These are phyloP conservation scores for Calliopum simillimum DNA, from an alignment of 2,888 invertebrate genomes.

Conservation along the genomic window DNA sequence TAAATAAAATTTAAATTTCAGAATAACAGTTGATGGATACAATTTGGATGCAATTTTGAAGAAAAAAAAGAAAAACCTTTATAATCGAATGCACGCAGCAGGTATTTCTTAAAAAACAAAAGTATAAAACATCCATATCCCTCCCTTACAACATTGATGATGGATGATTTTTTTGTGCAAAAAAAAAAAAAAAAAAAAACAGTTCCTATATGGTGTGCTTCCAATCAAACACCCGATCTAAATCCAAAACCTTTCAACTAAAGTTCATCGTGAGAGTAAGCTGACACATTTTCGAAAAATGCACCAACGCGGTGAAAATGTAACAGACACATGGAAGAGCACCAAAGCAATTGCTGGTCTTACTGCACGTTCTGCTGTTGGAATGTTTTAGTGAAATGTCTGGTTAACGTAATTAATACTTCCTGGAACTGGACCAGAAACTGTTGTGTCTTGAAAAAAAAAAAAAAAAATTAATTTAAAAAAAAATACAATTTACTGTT, in stretches of 20 bases:
- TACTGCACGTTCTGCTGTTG: conserved; percentile 21
- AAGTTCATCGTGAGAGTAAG: conserved; percentile 55
- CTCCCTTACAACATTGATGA: too few relatives aligned
- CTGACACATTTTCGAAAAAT: conserved; percentile 33
- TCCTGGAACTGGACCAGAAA: conserved; percentile 69
- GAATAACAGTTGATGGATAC: conserved; percentile 60
- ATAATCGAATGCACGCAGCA: conserved; percentile 64
- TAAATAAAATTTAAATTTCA: conserved; percentile 41
- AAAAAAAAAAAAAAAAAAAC: conserved; percentile 8
- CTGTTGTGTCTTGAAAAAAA: conserved; percentile 67
- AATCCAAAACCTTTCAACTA: conserved; percentile 40
- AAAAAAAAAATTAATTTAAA: conserved; percentile 45
- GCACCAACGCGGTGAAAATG: background rate
- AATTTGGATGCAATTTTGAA: conserved; percentile 63
- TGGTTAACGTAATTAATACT: conserved; percentile 49
- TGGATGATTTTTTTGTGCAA: background rate
- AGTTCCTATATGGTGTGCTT: conserved; percentile 48
- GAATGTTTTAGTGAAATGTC: conserved; percentile 2
- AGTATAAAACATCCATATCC: too few relatives aligned
- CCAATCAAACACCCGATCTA: conserved; percentile 33
- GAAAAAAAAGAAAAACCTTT: conserved; percentile 65
- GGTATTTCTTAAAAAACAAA: conserved; percentile 51
- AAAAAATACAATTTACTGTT: conserved; percentile 28
- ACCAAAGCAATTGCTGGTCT: conserved; percentile 43
- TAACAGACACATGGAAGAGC: conserved; percentile 23